Conservation (phyloP, 2,797 vertebrate species). For the Pipistrellus pygmaeus region DNA sequence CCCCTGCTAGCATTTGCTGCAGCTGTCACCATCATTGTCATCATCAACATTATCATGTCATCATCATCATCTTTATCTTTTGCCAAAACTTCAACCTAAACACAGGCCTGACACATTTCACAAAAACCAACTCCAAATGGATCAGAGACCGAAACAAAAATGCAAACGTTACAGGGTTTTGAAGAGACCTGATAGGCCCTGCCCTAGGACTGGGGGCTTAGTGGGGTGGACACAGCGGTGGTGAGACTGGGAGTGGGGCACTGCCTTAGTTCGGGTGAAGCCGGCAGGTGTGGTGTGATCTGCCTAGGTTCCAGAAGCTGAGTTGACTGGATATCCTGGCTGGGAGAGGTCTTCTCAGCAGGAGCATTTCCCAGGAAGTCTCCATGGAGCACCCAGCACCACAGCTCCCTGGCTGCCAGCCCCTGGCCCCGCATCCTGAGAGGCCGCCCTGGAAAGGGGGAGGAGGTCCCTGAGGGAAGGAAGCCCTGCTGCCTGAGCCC, state of each 20-base stretch:
- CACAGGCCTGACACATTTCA: neutral
- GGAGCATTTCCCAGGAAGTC: neutral
- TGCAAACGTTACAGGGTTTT: rapidly evolving
- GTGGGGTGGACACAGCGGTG: neutral
- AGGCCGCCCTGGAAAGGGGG: conserved; percentile 64
- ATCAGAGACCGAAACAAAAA: neutral
- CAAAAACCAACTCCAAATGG: neutral
- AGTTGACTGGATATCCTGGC: neutral
- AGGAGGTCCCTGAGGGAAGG: conserved; percentile 71
- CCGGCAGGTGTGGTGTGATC: rapidly evolving
- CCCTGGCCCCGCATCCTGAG: conserved; percentile 37
- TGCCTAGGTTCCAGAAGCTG: rapidly evolving
- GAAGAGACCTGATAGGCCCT: rapidly evolving
- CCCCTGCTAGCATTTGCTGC: too few species aligned
- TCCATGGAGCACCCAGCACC: neutral
- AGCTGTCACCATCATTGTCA: neutral
- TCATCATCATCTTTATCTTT: neutral
- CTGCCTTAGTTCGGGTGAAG: rapidly evolving
- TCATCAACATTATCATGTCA: neutral
- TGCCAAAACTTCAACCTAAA: too few species aligned
- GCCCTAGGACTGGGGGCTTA: rapidly evolving
- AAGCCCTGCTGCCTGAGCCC: conserved; percentile 75
- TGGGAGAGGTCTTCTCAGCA: neutral
- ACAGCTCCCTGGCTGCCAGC: rapidly evolving
- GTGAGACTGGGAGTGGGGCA: neutral